Percentiles rank a stretch among this genome's conserved stretches.
These are phyloP conservation scores for Trichosurus vulpecula DNA, from an alignment of 2,797 vertebrate genomes.

Conservation along the genomic window DNA sequence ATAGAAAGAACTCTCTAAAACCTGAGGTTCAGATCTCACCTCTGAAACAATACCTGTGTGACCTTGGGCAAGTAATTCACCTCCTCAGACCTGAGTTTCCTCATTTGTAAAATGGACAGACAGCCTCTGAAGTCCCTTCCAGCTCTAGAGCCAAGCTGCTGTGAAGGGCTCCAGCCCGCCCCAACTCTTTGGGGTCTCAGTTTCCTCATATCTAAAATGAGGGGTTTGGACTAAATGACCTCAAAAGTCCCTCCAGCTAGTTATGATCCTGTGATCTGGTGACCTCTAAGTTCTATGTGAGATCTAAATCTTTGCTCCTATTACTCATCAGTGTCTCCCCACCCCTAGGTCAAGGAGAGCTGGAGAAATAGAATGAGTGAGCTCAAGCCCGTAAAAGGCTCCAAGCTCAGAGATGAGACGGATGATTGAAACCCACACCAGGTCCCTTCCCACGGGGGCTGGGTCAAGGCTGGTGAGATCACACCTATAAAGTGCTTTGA, in stretches of 20 bases:
- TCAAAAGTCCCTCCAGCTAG: neutral
- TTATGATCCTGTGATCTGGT: neutral
- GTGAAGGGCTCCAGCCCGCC: neutral
- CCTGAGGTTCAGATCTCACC: neutral
- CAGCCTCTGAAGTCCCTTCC: neutral
- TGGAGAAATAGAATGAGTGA: neutral
- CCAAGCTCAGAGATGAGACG: neutral
- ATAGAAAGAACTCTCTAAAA: neutral
- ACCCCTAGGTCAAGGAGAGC: neutral
- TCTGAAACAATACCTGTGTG: neutral
- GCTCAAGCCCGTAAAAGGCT: neutral
- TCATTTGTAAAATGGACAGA: neutral
- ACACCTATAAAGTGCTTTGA: slow-evolving; percentile 15
- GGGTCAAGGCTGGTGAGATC: neutral
- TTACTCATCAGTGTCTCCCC: neutral
- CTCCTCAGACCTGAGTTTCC: neutral
- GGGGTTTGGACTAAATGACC: neutral
- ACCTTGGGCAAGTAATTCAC: neutral
- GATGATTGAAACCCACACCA: neutral
- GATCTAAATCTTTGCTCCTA: neutral
- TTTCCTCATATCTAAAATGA: neutral
- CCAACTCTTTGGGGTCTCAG: neutral
- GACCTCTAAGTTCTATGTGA: neutral
- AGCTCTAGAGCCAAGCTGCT: neutral
- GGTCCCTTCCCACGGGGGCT: neutral